Base-by-base conservation (phyloP, 1,140 invertebrate species). In the Zaprionus vittiger region DNA sequence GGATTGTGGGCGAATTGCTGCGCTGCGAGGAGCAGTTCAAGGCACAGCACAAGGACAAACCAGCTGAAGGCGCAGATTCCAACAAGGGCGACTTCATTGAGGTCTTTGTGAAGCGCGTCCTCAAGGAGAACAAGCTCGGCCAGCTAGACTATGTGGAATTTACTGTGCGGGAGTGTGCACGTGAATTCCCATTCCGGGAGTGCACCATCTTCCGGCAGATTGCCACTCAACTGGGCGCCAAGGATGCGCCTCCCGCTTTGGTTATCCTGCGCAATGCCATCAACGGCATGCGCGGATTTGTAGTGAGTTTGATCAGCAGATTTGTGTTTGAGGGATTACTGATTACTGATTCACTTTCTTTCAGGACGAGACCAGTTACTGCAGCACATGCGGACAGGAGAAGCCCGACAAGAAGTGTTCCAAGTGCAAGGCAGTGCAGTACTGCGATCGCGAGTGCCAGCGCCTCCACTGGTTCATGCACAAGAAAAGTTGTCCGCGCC, bases 401-500 rank as follows among this genome's bases (percentile, higher is more conserved):
- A 96, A 97, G 80, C 97, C 97, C 7, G 94, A 95, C 9, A 99
- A 98, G 91, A 98, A 98, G 93, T 99, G 99, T 93, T 96, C 97
- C n/a, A 97, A 97, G 91, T 99, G 98, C 93, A 98, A 98, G 95
- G 95, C 95, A 65, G 97, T 98, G 14, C 95, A 97, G 80, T 99
- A 99, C 92, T 99, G 99, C 93, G 96, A 98, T 92, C 94, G 97
- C 76, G 95, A 96, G 81, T 99, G 99, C 93, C 99, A 99, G 93
- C 95, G 97, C 80, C 93, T 99, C 7, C 98, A 99, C 93, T 99
- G 99, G 99, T 96, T 97, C 81, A 96, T 97, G 77, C 99, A 99
- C 93, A 99, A 99, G 93, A 98, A 98, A 92, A 95, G 94, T 28
- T 97, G 96, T 80, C 94, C 95, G 9, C 93, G 95, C 79, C 93